Conservation (phyloP, 2,888 invertebrate species). For the Dicyrtoma fusca region DNA sequence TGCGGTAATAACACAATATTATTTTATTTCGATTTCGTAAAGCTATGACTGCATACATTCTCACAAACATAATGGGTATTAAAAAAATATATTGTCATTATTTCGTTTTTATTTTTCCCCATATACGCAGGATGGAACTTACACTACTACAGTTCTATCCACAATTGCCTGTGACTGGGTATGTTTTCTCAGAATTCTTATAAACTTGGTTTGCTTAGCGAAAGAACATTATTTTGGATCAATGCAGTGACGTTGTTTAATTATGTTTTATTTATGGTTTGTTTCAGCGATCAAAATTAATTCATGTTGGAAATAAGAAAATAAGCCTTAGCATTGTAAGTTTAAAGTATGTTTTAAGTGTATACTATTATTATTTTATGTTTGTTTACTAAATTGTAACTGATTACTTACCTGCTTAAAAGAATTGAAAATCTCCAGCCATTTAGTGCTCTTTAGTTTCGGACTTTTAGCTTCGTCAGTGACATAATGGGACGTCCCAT, state of each 20-base stretch:
- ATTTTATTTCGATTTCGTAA: background rate
- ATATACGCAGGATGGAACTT: conserved; percentile 51
- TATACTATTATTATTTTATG: too few species aligned
- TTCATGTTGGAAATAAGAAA: conserved; percentile 50
- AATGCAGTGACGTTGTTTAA: background rate
- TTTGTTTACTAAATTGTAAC: too few species aligned
- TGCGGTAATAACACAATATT: conserved; percentile 59
- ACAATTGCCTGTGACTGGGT: conserved; percentile 54
- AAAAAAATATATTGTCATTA: background rate
- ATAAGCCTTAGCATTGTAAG: conserved; percentile 49
- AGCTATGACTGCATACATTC: too few species aligned
- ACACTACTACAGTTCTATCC: conserved; percentile 47
- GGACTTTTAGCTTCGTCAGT: too few species aligned
- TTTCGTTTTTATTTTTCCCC: conserved; percentile 22
- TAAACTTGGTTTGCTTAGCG: too few species aligned
- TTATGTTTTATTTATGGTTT: background rate
- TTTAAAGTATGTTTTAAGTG: background rate
- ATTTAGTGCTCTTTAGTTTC: too few species aligned
- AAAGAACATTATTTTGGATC: background rate
- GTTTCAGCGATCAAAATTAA: conserved; percentile 44
- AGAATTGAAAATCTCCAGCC: too few species aligned
- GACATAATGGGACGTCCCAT: too few species aligned
- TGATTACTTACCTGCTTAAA: too few species aligned
- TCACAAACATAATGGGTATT: too few species aligned
- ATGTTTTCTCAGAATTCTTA: too few species aligned